Percentiles rank a stretch among this genome's conserved stretches.
phyloP scores from a whole-genome alignment of 2,797 vertebrate genomes.

The Sebastiscus albofasciatus region DNA sequence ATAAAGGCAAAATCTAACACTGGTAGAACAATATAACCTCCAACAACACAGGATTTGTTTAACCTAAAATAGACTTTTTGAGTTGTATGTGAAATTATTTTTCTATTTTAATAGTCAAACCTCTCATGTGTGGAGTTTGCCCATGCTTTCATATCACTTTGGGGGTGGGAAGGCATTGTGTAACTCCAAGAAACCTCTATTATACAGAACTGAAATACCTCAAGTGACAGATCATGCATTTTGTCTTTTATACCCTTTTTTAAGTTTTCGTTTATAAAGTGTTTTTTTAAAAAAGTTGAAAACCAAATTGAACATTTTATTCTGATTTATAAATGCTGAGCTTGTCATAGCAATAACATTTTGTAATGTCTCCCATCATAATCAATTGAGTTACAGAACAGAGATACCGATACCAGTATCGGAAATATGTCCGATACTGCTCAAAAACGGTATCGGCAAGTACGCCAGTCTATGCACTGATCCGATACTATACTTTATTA shows the following conservation, averaged over 20 bases:
- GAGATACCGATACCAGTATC: too few species aligned
- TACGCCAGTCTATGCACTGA: too few species aligned
- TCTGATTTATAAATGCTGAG: background rate
- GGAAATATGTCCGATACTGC: too few species aligned
- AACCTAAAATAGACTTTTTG: background rate
- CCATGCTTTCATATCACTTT: too few species aligned
- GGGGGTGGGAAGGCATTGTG: background rate
- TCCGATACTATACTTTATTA: too few species aligned
- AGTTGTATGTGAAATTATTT: background rate
- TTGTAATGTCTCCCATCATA: background rate
- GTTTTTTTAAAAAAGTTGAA: background rate
- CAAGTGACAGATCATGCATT: background rate
- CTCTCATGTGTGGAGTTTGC: too few species aligned
- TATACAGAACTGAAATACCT: background rate
- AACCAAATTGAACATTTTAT: background rate
- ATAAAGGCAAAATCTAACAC: background rate
- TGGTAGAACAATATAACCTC: background rate
- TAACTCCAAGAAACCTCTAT: background rate
- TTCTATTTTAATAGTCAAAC: background rate
- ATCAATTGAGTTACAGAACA: background rate
- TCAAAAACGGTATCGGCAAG: fast-evolving
- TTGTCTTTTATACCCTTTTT: background rate
- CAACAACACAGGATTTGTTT: background rate
- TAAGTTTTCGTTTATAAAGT: background rate
- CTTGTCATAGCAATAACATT: fast-evolving